Evolutionary conservation across 2,888 invertebrate species (phyloP).

Genomic region (Coremacera marginata): DNA sequence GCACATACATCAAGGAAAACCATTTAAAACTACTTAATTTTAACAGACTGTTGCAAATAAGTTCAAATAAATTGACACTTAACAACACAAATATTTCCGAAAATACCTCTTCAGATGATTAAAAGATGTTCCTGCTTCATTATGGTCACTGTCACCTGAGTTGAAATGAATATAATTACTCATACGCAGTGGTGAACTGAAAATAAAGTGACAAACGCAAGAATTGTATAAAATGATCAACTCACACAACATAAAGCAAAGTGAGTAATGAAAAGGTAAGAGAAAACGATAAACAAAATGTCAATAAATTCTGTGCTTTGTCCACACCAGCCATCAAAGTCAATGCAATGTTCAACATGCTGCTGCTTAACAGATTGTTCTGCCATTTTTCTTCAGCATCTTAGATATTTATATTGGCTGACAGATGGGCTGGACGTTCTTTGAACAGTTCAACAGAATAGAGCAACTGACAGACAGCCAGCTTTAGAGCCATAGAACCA

Average conservation of each 20-base stretch:
- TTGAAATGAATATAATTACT: neutral
- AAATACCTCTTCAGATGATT: no score
- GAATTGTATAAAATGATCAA: no score
- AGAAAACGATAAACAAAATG: neutral
- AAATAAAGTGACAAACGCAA: no score
- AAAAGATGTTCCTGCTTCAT: no score
- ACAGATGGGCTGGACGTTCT: neutral
- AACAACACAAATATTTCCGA: no score
- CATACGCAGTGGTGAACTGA: neutral
- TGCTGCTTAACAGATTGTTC: neutral
- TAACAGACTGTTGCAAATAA: no score
- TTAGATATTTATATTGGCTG: constrained; percentile 12
- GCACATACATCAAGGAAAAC: no score
- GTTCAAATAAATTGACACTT: no score
- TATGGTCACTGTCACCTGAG: neutral
- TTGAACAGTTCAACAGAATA: neutral
- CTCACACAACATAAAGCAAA: neutral
- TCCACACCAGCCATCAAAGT: neutral
- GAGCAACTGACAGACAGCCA: neutral
- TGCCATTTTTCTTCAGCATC: neutral
- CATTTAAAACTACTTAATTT: no score
- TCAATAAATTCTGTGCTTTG: neutral
- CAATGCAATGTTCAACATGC: neutral
- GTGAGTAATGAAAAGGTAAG: neutral
- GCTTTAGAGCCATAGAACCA: neutral